Base-by-base conservation (phyloP, 2,888 invertebrate species). In the Slavum lentiscoides region DNA sequence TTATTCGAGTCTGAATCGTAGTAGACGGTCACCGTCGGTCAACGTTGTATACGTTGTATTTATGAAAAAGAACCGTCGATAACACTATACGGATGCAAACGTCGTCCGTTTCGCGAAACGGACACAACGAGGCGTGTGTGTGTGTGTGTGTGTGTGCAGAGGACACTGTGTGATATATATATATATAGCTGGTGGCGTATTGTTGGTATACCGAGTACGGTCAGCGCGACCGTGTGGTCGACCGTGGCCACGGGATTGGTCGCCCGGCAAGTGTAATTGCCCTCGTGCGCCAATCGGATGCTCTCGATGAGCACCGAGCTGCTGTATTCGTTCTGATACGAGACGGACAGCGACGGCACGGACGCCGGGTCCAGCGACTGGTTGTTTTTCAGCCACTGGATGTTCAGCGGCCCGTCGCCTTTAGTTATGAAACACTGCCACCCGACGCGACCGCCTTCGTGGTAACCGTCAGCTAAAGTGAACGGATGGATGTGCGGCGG, bases 241-340 rank as follows among this genome's bases (percentile, higher is more conserved):
- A 91, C 90, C 83, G 89, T 90, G 43, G 92, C 92, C 82, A 92
- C 92, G 80, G 91, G 90, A 86, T 92, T 93, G 70, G 90, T 89
- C 9, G 92, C 92, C 85, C 90, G 90, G 86, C 92, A 93, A 37
- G 92, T 91, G 85, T 93, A 93, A 85, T 90, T 90, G 30, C 92
- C 92, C 84, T 90, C 91, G 84, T 92, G 92, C 83, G 88, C 87
- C 61, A 92, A 90, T 82, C 89, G 90, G 67, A 92, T 88, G 84
- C 91, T 91, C 87, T 92, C 92, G 84, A 92, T 91, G 37, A 92
- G 91, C 81, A 92, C 85, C 84, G 92, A 87, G 80, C 84, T 84
- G 74, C 81, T 82, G 53, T 72, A 68, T 59, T 61, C 80, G 80
- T 70, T 75, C 66, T 58, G 69, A 58, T 69, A 82, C 58, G 82